A percentile compares a stretch with the other conserved stretches of the same genome.
These are phyloP conservation scores for Malurus leucopterus DNA, from an alignment of 2,797 vertebrate species.

Conservation along the genomic window DNA sequence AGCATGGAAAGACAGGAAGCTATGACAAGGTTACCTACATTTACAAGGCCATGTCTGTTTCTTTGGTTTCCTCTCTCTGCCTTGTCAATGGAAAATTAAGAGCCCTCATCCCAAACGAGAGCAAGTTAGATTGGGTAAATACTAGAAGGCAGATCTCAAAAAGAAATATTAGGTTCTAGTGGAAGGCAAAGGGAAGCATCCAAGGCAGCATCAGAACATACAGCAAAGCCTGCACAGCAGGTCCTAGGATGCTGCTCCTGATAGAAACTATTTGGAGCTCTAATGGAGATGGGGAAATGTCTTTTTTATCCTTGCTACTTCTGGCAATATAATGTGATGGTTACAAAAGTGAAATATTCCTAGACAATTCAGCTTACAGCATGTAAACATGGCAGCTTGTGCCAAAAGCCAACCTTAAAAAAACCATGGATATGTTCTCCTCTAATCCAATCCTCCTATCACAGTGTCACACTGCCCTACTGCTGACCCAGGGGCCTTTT, in stretches of 20 bases:
- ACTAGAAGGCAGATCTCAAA: neutral
- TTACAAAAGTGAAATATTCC: neutral
- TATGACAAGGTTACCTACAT: neutral
- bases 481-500: neutral
- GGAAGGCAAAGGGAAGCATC: neutral
- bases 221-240: neutral
- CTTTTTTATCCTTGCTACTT: neutral
- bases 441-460: neutral
- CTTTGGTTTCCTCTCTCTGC: neutral
- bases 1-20: neutral
- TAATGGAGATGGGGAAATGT: neutral
- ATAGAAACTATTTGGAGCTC: neutral
- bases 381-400: neutral
- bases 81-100: neutral
- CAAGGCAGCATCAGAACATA: neutral
- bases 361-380: neutral
- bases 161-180: neutral
- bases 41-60: neutral
- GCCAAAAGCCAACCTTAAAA: neutral
- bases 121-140: neutral
- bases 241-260: neutral
- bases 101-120: neutral
- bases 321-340: neutral
- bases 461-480: neutral
- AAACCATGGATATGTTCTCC: neutral